phyloP scores from a whole-genome alignment of 2,113 vertebrate species.

The Delphinapterus leucas region DNA sequence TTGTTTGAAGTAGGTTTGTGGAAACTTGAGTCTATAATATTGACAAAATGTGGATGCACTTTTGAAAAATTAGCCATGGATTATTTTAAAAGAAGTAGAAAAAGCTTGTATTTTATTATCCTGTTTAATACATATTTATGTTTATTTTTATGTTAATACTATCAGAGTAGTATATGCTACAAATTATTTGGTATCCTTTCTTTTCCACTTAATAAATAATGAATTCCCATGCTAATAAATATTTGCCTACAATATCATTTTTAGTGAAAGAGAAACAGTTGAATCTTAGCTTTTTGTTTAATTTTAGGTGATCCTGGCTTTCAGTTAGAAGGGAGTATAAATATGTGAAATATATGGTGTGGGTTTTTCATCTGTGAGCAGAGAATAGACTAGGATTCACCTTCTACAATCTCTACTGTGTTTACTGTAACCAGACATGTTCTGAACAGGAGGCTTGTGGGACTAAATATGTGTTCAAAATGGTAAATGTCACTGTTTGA shows the following conservation, averaged over 20 bases:
- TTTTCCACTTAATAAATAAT: background rate
- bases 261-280: background rate
- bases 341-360: background rate
- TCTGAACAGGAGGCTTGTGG: background rate
- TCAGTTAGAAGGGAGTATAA: background rate
- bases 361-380: conserved; percentile 5
- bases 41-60: background rate
- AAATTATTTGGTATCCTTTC: background rate
- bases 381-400: background rate
- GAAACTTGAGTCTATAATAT: background rate
- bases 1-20: conserved; percentile 1
- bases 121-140: background rate
- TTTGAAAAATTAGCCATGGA: background rate
- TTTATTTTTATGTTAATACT: conserved; percentile 21
- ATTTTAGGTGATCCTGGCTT: background rate
- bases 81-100: conserved; percentile 5
- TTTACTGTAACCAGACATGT: background rate
- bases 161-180: background rate
- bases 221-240: background rate
- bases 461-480: background rate
- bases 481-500: background rate
- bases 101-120: background rate
- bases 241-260: background rate
- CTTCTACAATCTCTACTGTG: background rate
- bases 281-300: background rate